Evolutionary conservation across 2,888 invertebrate genomes (phyloP).

Genomic region (Kryphioiulus occultus): DNA sequence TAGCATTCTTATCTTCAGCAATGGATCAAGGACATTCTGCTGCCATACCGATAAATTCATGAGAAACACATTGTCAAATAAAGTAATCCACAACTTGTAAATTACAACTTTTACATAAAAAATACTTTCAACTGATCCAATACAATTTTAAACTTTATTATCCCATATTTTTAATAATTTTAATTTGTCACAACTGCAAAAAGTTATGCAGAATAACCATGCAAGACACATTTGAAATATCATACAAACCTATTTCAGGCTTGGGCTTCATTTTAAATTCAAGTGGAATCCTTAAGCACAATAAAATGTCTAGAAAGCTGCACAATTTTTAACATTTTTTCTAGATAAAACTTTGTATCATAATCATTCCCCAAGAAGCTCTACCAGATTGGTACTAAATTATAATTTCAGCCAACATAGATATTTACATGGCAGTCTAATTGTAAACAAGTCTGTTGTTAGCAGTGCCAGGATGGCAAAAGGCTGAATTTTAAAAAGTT

Average conservation of each 20-base stretch:
- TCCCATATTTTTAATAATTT: background rate
- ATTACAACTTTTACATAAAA: background rate
- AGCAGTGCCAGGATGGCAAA: too few relatives aligned
- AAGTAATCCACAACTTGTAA: too few relatives aligned
- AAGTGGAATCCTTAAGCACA: background rate
- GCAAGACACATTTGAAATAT: background rate
- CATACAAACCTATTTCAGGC: background rate
- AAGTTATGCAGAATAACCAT: background rate
- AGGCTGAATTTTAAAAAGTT: too few relatives aligned
- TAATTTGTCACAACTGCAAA: background rate
- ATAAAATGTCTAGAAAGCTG: background rate
- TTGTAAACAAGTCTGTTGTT: too few relatives aligned
- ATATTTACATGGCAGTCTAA: too few relatives aligned
- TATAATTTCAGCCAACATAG: too few relatives aligned
- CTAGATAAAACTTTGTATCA: background rate
- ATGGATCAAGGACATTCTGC: too few relatives aligned
- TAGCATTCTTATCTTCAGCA: background rate
- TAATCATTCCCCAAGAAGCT: background rate
- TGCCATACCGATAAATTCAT: too few relatives aligned
- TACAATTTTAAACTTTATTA: background rate
- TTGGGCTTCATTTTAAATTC: background rate
- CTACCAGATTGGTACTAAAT: background rate
- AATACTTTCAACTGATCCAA: background rate
- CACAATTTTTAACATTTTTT: background rate
- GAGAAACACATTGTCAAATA: too few relatives aligned